These are phyloP conservation scores for Isaurus tuberculatus DNA, from an alignment of 92 coral and sea anemone genomes.

Conservation along the genomic window DNA sequence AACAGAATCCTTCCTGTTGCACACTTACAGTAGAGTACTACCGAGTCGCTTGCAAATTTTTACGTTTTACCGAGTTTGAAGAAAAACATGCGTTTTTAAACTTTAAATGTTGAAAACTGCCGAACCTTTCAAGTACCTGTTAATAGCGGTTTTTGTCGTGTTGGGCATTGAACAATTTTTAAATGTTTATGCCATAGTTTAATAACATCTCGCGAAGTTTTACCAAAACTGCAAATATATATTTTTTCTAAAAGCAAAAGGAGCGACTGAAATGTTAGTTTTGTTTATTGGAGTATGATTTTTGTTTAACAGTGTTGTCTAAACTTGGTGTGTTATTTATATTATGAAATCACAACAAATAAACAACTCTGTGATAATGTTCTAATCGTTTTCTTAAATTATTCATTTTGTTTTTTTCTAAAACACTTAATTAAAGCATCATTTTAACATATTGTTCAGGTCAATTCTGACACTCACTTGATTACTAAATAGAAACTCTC, in stretches of 20 bases:
- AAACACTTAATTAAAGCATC: background rate
- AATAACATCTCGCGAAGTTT: background rate
- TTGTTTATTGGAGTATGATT: background rate
- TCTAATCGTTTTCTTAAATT: background rate
- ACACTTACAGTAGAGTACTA: background rate
- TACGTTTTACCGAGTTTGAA: background rate
- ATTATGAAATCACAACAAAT: background rate
- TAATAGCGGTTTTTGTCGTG: background rate
- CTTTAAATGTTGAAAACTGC: background rate
- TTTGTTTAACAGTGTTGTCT: background rate
- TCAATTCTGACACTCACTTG: too few relatives aligned
- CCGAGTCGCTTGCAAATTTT: background rate
- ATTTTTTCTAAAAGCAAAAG: background rate
- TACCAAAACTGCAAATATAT: background rate
- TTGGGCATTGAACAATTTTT: background rate
- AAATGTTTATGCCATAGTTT: background rate
- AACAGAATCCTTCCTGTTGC: slow-evolving; percentile 2
- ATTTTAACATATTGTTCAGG: background rate
- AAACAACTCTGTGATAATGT: background rate
- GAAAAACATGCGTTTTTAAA: background rate
- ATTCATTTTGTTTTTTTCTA: background rate
- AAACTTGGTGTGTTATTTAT: background rate
- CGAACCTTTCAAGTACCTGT: slow-evolving; percentile 22
- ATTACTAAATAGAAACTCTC: too few relatives aligned
- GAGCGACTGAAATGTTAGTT: background rate